Evolutionary conservation across 2,888 invertebrate genomes (phyloP), one percentile per base, ranked within the genome.

Genomic region (Anticlea derivata): DNA sequence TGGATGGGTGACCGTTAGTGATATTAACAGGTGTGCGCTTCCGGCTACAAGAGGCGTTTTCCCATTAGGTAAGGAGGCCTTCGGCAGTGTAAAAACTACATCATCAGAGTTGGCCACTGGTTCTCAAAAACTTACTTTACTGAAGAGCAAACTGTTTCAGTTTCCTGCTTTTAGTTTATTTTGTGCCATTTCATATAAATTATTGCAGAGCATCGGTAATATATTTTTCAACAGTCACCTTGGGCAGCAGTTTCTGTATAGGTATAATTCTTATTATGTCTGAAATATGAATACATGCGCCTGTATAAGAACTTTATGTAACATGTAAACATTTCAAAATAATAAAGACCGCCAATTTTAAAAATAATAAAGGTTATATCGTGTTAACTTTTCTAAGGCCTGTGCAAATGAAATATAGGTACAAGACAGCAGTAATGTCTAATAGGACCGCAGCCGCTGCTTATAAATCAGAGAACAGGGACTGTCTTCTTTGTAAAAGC

Each of bases 361-460:
- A 22, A 20, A 7, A 40, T 11, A 11, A 17, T 17, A 17, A 17
- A 17, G n/a, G n/a, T n/a, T n/a, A n/a, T n/a, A n/a, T n/a, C n/a
- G n/a, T n/a, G n/a, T n/a, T 34, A 43, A 24, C 10, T n/a, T 12
- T 24, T 11, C 13, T 46, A 37, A 31, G 10, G 37, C 10, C 33
- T n/a, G 34, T 17, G 20, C 29, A 37, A 40, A 40, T 17, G 37
- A 41, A 51, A 41, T 35, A 34, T 44, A 17, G 17, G 4, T 17
- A 17, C 4, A 48, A 23, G 38, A 23, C 37, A 48, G 27, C 37
- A 55, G 45, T 53, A 55, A 41, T 38, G 44, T 50, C 53, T 43
- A 58, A 64, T 62, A 66, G 57, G 67, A 63, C 23, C 66, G 66
- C 46, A 52, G 41, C 47, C 31, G 41, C 35, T 37, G 8, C 41